These are phyloP conservation scores for Crambe crambe DNA, from an alignment of 37 sponge, comb jelly and placozoan species.

Conservation along the genomic window DNA sequence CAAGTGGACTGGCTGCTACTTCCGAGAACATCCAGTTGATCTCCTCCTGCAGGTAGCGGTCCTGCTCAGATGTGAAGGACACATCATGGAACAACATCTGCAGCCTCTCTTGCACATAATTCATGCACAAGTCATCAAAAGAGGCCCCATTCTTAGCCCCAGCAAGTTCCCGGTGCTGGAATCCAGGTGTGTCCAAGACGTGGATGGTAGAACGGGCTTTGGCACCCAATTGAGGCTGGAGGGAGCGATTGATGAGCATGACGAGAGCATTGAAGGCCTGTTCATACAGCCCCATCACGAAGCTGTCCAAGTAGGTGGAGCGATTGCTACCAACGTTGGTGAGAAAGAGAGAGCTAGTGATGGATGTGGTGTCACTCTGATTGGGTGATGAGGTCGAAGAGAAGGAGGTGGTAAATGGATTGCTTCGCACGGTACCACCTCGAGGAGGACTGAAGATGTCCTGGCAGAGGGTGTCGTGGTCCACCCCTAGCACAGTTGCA, in stretches of 20 bases:
- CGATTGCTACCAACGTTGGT: slow-evolving; percentile 47
- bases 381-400: slow-evolving; percentile 35
- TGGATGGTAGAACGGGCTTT: slow-evolving; percentile 70
- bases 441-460: slow-evolving; percentile 88
- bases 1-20: slow-evolving; percentile 71
- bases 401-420: slow-evolving; percentile 2
- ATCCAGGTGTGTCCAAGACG: slow-evolving; percentile 94
- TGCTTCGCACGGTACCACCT: slow-evolving; percentile 38
- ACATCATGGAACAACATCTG: slow-evolving; percentile 95
- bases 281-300: slow-evolving; percentile 97
- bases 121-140: slow-evolving; percentile 95
- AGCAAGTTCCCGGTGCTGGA: slow-evolving; percentile 85
- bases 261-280: slow-evolving; percentile 91
- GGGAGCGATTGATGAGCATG: slow-evolving; percentile 90
- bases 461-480: slow-evolving; percentile 85
- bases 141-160: slow-evolving; percentile 55
- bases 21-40: slow-evolving; percentile 89
- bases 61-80: slow-evolving; percentile 92
- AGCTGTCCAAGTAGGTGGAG: slow-evolving; percentile 66
- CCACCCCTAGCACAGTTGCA: slow-evolving; percentile 89
- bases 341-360: slow-evolving; percentile 25
- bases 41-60: slow-evolving; percentile 92
- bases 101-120: slow-evolving; percentile 95
- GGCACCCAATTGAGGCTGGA: slow-evolving; percentile 8
- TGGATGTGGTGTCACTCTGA: slow-evolving; percentile 43